These are phyloP conservation scores for Hyphantria cunea DNA, from an alignment of 1,140 invertebrate species.

Conservation along the genomic window DNA sequence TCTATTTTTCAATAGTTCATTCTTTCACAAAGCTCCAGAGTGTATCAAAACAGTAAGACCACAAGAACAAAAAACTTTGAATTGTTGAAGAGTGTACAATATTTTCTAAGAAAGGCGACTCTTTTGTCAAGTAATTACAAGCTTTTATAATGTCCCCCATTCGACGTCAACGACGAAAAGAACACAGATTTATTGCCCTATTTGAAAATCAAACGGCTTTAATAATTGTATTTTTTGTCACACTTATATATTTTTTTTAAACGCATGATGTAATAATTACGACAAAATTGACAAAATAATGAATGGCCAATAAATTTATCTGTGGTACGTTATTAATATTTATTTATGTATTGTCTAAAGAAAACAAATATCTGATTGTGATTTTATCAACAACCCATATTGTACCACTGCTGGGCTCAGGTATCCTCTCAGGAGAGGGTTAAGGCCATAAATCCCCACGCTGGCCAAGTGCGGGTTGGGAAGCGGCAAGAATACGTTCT, in stretches of 20 bases:
- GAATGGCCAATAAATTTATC: too few relatives aligned
- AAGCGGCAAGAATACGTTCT: too few relatives aligned
- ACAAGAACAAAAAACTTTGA: conserved; percentile 51
- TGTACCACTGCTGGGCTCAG: too few relatives aligned
- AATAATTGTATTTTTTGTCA: conserved; percentile 7
- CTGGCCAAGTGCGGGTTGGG: too few relatives aligned
- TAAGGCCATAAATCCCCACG: too few relatives aligned
- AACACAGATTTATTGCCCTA: conserved; percentile 16
- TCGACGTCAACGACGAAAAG: conserved; percentile 4
- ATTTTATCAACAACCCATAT: too few relatives aligned
- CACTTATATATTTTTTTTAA: neutral
- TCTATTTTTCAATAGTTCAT: neutral
- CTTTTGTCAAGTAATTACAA: conserved; percentile 34
- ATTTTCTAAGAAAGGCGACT: conserved; percentile 45
- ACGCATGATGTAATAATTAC: too few relatives aligned
- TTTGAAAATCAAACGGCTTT: conserved; percentile 30
- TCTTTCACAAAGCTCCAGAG: conserved; percentile 38
- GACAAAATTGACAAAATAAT: too few relatives aligned
- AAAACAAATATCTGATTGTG: too few relatives aligned
- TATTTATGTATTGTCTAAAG: too few relatives aligned
- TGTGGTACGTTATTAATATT: too few relatives aligned
- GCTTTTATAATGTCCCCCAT: conserved; percentile 16
- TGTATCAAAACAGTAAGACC: conserved; percentile 57
- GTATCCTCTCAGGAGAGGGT: too few relatives aligned
- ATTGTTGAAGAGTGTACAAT: conserved; percentile 36